Conservation (phyloP, 2,113 vertebrate genomes). For the Puffinus mauretanicus region DNA sequence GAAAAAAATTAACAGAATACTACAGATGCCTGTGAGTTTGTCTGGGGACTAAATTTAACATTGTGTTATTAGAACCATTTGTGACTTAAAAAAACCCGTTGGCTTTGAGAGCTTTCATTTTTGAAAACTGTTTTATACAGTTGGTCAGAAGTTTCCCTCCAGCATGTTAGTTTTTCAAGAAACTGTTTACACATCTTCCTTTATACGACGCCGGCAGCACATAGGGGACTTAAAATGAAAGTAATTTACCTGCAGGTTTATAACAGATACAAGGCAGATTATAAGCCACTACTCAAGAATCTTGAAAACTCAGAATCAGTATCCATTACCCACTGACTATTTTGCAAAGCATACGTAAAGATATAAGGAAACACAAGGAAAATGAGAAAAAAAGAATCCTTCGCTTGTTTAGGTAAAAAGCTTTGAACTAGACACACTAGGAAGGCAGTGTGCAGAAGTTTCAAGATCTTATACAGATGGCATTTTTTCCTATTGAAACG, state of each 20-base stretch:
- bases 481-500: background rate
- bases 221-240: background rate
- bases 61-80: background rate
- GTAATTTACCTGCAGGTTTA: background rate
- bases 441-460: background rate
- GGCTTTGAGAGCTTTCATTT: background rate
- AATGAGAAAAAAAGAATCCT: background rate
- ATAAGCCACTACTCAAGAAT: background rate
- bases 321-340: background rate
- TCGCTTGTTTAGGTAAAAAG: background rate
- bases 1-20: background rate
- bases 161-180: background rate
- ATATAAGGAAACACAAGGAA: background rate
- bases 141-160: background rate
- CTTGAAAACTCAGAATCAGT: background rate
- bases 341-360: background rate
- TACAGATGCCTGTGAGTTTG: background rate
- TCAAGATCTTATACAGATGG: background rate
- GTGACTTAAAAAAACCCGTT: background rate
- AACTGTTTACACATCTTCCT: background rate
- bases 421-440: background rate
- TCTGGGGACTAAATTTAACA: background rate
- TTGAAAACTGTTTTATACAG: background rate
- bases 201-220: background rate
- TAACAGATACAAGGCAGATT: background rate